Evolutionary conservation across 2,797 vertebrate species (phyloP), one percentile per base, ranked within the genome.

Genomic region (Tangara arthus): DNA sequence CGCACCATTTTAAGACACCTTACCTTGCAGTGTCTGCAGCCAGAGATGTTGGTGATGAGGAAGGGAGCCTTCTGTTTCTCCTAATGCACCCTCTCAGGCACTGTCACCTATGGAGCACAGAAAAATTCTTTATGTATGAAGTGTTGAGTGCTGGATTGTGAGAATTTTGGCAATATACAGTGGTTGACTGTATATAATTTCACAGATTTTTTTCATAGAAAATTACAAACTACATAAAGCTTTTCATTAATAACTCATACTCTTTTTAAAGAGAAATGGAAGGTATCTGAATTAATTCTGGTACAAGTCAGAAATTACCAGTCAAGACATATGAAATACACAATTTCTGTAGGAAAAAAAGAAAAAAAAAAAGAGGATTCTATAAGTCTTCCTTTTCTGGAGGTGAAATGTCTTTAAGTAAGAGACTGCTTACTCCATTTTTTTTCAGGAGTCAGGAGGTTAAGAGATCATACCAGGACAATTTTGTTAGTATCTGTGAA

Each of bases 81-180:
- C 50, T 46, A 34, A 41, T 18, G 35, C 7, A 39, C 56, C 87
- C 80, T 60, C 89, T 89, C 71, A 63, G 69, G 75, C 57, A 53
- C 65, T 89, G 78, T 91, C 86, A 87, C 61, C 63, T 92, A 72
- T 9, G 13, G 12, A 92, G 24, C 46, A 84, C 57, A 92, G 70
- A 96, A 89, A 61, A 78, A 77, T 52, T 90, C 86, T 96, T 69
- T 91, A 56, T 87, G 61, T 89, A 89, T 53, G 70, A 95, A 96
- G 82, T 27, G 66, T 24, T 90, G 86, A 91, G 65, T 52, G 46
- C 86, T 89, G 65, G 89, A 70, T 65, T 56, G 61, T 8, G 12
- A 78, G 91, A 83, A 56, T 93, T 94, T 24, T 70, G 88, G 66
- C 93, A 93, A 70, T 56, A 80, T 52, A 44, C 57, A 86, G 7